Conservation (phyloP, 2,113 vertebrate genomes). For the Chauna torquata region DNA sequence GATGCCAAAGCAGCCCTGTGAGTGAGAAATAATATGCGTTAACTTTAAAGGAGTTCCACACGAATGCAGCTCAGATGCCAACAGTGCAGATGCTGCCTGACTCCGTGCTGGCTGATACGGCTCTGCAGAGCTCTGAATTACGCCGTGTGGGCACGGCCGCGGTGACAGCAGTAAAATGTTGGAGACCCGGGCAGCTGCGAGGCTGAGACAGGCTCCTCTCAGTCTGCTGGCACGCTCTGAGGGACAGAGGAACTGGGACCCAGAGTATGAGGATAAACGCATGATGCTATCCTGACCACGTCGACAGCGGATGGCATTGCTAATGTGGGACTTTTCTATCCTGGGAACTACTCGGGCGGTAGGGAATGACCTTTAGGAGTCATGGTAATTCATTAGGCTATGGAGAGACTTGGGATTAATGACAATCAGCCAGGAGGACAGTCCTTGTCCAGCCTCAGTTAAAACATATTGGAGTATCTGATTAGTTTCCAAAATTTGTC, state of each 20-base stretch:
- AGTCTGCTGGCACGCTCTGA: background rate
- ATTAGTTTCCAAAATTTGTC: background rate
- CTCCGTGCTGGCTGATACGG: background rate
- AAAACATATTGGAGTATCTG: background rate
- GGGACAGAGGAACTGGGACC: background rate
- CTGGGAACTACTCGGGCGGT: background rate
- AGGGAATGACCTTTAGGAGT: background rate
- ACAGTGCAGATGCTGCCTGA: background rate
- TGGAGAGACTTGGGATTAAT: background rate
- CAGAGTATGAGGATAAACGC: background rate
- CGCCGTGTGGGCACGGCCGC: background rate
- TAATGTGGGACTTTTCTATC: background rate
- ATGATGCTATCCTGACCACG: accelerated
- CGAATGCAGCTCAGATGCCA: background rate
- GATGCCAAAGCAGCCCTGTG: background rate
- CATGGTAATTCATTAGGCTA: background rate
- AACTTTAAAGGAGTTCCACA: background rate
- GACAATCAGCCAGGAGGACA: background rate
- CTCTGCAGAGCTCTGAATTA: constrained; percentile 3
- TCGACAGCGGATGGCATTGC: background rate
- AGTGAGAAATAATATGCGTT: background rate
- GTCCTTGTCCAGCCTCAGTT: background rate
- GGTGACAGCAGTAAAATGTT: constrained; percentile 13
- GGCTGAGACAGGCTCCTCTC: constrained; percentile 40
- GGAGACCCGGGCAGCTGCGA: background rate